These are phyloP conservation scores for Nymphalis urticae DNA, from an alignment of 2,888 invertebrate genomes.

Conservation along the genomic window DNA sequence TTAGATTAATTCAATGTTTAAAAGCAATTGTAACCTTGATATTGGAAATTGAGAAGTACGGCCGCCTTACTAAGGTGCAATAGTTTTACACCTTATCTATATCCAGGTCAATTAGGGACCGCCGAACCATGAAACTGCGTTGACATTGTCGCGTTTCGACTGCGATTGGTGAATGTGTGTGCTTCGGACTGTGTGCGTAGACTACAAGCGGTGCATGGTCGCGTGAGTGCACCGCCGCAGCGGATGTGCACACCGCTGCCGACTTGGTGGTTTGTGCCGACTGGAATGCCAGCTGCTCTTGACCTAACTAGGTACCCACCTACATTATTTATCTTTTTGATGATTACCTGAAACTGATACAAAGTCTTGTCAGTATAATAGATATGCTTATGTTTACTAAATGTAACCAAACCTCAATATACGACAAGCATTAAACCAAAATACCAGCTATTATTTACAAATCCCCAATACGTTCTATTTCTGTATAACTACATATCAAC, in stretches of 20 bases:
- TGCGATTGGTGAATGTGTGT: constrained; percentile 67
- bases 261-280: constrained; percentile 70
- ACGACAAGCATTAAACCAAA: constrained; percentile 5
- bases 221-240: constrained; percentile 59
- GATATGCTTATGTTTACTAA: too few species aligned
- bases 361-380: too few species aligned
- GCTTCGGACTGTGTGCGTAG: constrained; percentile 37
- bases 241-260: constrained; percentile 79
- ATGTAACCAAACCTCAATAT: neutral
- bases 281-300: constrained; percentile 81
- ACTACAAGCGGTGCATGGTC: constrained; percentile 43
- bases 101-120: constrained; percentile 63
- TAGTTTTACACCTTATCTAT: constrained; percentile 66
- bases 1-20: neutral
- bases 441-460: constrained; percentile 6
- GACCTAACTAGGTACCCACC: constrained; percentile 76
- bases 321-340: neutral
- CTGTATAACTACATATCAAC: constrained; percentile 8
- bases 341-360: neutral
- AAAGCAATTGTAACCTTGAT: constrained; percentile 18
- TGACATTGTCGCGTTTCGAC: constrained; percentile 63
- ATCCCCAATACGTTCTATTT: constrained; percentile 9
- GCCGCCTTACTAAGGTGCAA: constrained; percentile 43
- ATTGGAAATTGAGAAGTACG: constrained; percentile 12
- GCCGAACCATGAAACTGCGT: constrained; percentile 71